Base-by-base conservation (phyloP, 2,888 invertebrate genomes). In the Microlaimidae sp. region DNA sequence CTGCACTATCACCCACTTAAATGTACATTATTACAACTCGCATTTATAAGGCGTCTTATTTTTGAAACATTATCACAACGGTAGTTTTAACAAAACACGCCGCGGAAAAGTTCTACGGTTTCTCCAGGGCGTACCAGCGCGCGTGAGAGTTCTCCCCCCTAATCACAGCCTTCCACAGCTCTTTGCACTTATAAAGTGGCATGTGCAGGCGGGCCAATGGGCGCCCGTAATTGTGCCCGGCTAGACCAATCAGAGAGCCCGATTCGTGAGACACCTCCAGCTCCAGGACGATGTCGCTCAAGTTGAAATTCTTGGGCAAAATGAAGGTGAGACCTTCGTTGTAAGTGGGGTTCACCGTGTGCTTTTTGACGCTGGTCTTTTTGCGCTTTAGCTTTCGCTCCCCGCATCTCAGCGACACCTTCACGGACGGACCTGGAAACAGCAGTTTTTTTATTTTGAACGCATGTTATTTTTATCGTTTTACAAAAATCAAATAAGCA, bases 81-180 rank as follows among this genome's bases (percentile, higher is more conserved):
- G n/a, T n/a, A n/a, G n/a, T n/a, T n/a, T n/a, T n/a, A n/a, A n/a
- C n/a, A n/a, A n/a, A n/a, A n/a, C n/a, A n/a, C n/a, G n/a, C n/a
- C n/a, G n/a, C n/a, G n/a, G n/a, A n/a, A n/a, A n/a, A n/a, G n/a
- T n/a, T n/a, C n/a, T n/a, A n/a, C n/a, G n/a, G n/a, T n/a, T n/a
- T n/a, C n/a, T 65, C 64, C 21, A 66, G 56, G 5, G 65, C 50
- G 52, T 65, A 63, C 67, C 67, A 67, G 28, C 65, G 58, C 5
- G 67, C 66, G 54, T 64, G 66, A 4, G 64, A 61, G 51, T 65
- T 66, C 56, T 67, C 67, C 32, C 65, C 67, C 5, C 62, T 61
- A 32, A 69, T 67, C 27, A 69, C 64, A 24, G 63, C 63, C 51
- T 66, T 53, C 67, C 67, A 67, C 23, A 67, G 53, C 48, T 67